Conservation (phyloP, 35 echinoderm and acorn worm genomes). For the Acanthaster planci region DNA sequence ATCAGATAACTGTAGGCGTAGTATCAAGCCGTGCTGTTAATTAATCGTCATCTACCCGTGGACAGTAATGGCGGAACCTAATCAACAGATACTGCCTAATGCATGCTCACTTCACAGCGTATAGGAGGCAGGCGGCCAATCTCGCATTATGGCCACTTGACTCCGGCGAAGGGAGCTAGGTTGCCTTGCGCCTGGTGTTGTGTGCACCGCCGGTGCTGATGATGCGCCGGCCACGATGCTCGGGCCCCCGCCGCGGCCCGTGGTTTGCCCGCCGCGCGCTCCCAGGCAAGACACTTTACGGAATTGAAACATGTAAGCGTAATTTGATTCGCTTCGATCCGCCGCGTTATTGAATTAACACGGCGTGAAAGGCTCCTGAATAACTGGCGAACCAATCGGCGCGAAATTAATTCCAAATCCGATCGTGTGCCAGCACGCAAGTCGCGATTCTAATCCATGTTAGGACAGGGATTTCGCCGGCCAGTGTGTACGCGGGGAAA, state of each 20-base stretch:
- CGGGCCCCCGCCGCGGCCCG: neutral
- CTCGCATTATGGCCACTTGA: slow-evolving; percentile 27
- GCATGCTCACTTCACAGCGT: slow-evolving; percentile 10
- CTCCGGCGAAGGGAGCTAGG: neutral
- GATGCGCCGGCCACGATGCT: neutral
- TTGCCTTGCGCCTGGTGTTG: too few species aligned
- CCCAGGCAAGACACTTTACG: slow-evolving; percentile 33
- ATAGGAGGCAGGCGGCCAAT: slow-evolving; percentile 16
- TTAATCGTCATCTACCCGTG: neutral
- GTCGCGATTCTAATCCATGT: slow-evolving; percentile 49
- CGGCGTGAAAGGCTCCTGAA: slow-evolving; percentile 39
- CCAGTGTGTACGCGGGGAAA: neutral
- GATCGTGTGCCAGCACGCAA: slow-evolving; percentile 37
- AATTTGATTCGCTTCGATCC: slow-evolving; percentile 57
- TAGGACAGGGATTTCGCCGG: slow-evolving; percentile 35
- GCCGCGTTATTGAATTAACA: slow-evolving; percentile 50
- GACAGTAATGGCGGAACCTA: slow-evolving; percentile 23
- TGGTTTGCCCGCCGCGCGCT: slow-evolving; percentile 20
- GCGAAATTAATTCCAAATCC: slow-evolving; percentile 44
- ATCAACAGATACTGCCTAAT: slow-evolving; percentile 14
- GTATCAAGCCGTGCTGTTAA: neutral
- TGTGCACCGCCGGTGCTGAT: neutral
- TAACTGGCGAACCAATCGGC: slow-evolving; percentile 41
- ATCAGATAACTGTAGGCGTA: too few species aligned
- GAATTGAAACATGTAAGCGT: slow-evolving; percentile 58